Base-by-base conservation (phyloP, 2,888 invertebrate species). In the Trachelus stipa region DNA sequence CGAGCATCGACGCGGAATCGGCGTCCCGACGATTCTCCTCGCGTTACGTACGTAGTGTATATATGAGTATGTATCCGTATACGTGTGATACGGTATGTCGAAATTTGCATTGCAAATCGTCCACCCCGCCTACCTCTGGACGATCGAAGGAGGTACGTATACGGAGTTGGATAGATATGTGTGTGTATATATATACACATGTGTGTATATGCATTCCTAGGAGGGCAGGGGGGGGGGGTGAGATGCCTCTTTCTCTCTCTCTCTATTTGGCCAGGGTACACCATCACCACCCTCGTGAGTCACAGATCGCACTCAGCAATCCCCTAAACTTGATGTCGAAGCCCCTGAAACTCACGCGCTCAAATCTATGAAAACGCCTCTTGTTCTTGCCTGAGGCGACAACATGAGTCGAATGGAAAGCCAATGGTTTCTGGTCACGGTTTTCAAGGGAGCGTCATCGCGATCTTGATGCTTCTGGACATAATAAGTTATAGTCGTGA, bases 61-160 rank as follows among this genome's bases (percentile, higher is more conserved):
- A 79, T 76, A 79, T 82, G 82, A 81, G 84, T 84, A 83, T 82
- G 83, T 83, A 83, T 83, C 83, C 77, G 74, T 68, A 80, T 81
- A 82, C 80, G 83, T 82, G 81, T 81, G 85, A 84, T 82, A 84
- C 89, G 88, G 87, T 88, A 87, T 86, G 89, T 87, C 86, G 86
- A 87, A 86, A 88, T 90, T 90, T 90, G 90, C 90, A 90, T 87
- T 90, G 90, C 90, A 90, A 90, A 90, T 90, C 83, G 81, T 78
- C 81, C 85, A 83, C 82, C 83, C 86, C 83, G 81, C 82, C 82
- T 79, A 81, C 81, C 81, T 78, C 78, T 80, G 77, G 79, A 77
- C 75, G 77, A 76, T 75, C 78, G 80, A 81, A 80, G 79, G 80
- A 82, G 83, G 80, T 82, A 80, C 82, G 79, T 82, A 81, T 81